Evolutionary conservation across 2,888 invertebrate genomes (phyloP).

Genomic region (Taphrorychus bicolor): DNA sequence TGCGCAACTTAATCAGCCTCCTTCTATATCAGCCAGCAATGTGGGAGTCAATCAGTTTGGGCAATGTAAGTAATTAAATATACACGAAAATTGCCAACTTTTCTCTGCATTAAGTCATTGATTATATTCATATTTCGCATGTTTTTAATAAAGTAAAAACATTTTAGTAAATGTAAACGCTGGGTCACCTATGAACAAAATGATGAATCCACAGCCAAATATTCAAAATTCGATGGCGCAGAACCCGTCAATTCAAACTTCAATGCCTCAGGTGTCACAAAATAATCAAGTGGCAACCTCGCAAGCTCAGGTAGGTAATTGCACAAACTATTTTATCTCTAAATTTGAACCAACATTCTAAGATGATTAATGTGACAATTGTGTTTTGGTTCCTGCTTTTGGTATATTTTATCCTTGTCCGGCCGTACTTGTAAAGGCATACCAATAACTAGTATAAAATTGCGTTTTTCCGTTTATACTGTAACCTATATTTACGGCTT

Average conservation of each 20-base stretch:
- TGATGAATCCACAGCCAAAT: slow-evolving; percentile 48
- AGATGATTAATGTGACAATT: not conserved
- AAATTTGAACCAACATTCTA: not conserved
- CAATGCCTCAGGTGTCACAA: slow-evolving; percentile 52
- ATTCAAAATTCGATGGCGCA: slow-evolving; percentile 57
- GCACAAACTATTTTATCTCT: not conserved
- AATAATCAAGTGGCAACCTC: slow-evolving; percentile 52
- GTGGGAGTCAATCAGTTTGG: slow-evolving; percentile 60
- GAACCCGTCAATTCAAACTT: slow-evolving; percentile 45
- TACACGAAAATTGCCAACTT: too few species aligned
- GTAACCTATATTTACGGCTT: too few species aligned
- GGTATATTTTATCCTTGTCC: too few species aligned
- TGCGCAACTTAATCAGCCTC: slow-evolving; percentile 66
- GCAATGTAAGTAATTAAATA: slow-evolving; percentile 61
- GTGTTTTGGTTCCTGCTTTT: too few species aligned
- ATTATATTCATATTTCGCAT: too few species aligned
- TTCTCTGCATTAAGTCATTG: too few species aligned
- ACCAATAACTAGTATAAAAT: too few species aligned
- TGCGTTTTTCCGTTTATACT: too few species aligned
- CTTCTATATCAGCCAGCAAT: slow-evolving; percentile 60
- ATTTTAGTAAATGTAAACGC: slow-evolving; percentile 43
- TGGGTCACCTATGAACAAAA: slow-evolving; percentile 51
- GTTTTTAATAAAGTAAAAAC: slow-evolving; percentile 1
- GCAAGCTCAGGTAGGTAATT: slow-evolving; percentile 53
- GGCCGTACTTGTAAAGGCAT: too few species aligned